Base-by-base conservation (phyloP, 2,797 vertebrate genomes). In the Knipowitschia caucasica region DNA sequence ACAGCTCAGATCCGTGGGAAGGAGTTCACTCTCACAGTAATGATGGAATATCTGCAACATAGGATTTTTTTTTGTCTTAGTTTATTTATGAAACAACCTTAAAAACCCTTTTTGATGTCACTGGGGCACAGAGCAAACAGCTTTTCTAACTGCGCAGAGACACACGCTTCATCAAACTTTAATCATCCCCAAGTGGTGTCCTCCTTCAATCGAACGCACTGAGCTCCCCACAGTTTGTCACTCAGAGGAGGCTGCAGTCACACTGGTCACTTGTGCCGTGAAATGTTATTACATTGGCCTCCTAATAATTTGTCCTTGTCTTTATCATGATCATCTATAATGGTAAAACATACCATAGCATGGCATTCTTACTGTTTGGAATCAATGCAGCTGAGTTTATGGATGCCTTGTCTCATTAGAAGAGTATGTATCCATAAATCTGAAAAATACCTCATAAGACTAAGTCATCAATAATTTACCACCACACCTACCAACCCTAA, bases 141-240 rank as follows among this genome's bases (percentile, higher is more conserved):
- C 58, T 50, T 71, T 58, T 64, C 36, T 68, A 35, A 70, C 54
- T 64, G 40, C 55, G 54, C 62, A 36, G 52, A 63, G 67, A 74
- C 60, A 30, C 53, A 68, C 50, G 63, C 61, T 72, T 74, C 69
- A 71, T 84, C 67, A 74, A 79, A 80, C 57, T 78, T 69, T 66
- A 73, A 81, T 84, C 76, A 60, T 50, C 69, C 71, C 71, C 69
- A 42, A 68, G 69, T 54, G 70, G 53, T 69, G 59, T 57, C 53
- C 24, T 73, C 58, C 69, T 71, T 53, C 55, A 58, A 77, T 82
- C 63, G 49, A 83, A 81, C 50, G 39, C 49, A 57, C 64, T 65
- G 63, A 35, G 62, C 46, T 54, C 40, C 42, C 50, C 59, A 30
- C 57, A 54, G 50, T 75, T 61, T 68, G 64, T 71, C 66, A 57